A percentile compares a stretch with the other conserved stretches of the same genome.
Conservation (phyloP, 2,113 vertebrate species). For the Erythrocercus mccallii region DNA sequence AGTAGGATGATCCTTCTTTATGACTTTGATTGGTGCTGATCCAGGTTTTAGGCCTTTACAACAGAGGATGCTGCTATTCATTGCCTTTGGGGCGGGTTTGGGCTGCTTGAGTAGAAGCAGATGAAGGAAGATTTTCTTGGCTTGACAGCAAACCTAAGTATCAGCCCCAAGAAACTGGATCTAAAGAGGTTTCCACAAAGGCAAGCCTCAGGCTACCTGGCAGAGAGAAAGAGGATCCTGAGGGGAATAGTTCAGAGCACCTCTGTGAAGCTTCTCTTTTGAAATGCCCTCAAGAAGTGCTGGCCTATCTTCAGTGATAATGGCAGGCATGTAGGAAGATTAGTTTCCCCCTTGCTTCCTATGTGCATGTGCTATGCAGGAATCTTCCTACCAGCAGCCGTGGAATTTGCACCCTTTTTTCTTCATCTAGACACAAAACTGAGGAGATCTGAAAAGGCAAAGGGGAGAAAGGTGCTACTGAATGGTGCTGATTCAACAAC, state of each 20-base stretch:
- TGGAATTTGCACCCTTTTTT: not conserved
- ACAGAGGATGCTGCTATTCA: constrained; percentile 24
- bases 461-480: not conserved
- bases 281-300: constrained; percentile 10
- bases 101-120: constrained; percentile 21
- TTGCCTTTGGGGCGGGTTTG: not conserved
- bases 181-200: constrained; percentile 49
- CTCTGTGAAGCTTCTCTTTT: constrained; percentile 9
- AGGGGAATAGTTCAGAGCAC: not conserved
- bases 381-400: not conserved
- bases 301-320: constrained; percentile 12
- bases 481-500: not conserved
- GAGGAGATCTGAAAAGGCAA: not conserved
- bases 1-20: constrained; percentile 31
- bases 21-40: constrained; percentile 9
- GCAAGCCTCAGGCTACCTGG: constrained; percentile 34
- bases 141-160: constrained; percentile 18
- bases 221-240: constrained; percentile 29
- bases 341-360: not conserved
- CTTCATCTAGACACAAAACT: not conserved
- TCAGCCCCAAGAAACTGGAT: constrained; percentile 23
- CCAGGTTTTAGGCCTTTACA: constrained; percentile 40
- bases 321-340: not conserved
- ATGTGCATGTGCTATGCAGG: not conserved
- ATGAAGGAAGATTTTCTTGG: constrained; percentile 41